Evolutionary conservation across 1,140 invertebrate genomes (phyloP).

Genomic region (Calosoma granatense): DNA sequence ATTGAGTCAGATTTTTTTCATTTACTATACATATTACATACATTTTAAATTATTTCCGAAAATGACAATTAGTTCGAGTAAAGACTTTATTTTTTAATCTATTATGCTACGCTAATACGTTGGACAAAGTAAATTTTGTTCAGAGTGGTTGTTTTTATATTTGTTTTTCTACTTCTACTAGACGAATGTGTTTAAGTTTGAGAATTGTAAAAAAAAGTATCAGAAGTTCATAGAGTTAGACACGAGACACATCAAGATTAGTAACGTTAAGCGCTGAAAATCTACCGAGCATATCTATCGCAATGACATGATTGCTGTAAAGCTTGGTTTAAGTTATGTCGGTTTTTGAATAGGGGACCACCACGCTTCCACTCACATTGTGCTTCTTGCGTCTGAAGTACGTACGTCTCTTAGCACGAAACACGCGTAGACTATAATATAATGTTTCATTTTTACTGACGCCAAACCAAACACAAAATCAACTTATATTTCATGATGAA

Average conservation of each 20-base stretch:
- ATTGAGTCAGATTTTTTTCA: no score
- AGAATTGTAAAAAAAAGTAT: not conserved
- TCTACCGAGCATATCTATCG: not conserved
- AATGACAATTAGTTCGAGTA: no score
- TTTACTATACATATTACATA: no score
- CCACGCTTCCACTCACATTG: slow-evolving; percentile 5
- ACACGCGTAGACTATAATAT: not conserved
- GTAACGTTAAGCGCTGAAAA: not conserved
- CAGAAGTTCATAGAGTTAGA: no score
- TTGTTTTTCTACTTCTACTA: no score
- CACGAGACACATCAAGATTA: not conserved
- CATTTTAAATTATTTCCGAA: no score
- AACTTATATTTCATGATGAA: no score
- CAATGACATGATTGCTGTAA: not conserved
- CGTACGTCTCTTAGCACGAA: not conserved
- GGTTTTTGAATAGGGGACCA: slow-evolving; percentile 7
- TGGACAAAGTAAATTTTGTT: no score
- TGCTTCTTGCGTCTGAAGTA: not conserved
- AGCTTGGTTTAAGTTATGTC: not conserved
- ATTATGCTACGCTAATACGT: no score
- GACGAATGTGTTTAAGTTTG: not conserved
- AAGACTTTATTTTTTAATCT: no score
- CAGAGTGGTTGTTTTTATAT: no score
- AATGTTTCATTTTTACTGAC: not conserved
- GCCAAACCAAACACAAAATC: not conserved